These are phyloP conservation scores for Drosophila hydei DNA, from an alignment of 1,140 invertebrate genomes.

Conservation along the genomic window DNA sequence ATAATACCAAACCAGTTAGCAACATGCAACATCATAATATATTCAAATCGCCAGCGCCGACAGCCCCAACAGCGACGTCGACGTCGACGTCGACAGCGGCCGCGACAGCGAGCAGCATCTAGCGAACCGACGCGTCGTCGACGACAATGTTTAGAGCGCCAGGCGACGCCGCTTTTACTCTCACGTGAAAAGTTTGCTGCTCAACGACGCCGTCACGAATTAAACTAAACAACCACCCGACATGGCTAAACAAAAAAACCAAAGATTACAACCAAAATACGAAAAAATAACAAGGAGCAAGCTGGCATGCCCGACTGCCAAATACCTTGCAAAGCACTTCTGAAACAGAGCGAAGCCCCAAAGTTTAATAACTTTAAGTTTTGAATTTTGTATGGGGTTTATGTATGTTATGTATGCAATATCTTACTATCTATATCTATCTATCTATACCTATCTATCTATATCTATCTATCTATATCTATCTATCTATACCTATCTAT, in stretches of 20 bases:
- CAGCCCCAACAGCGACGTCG: slow-evolving; percentile 16
- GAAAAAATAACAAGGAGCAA: slow-evolving; percentile 12
- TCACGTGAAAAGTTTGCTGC: slow-evolving; percentile 74
- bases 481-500: too few species aligned
- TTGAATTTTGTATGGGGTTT: too few species aligned
- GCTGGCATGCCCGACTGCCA: slow-evolving; percentile 8
- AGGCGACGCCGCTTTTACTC: slow-evolving; percentile 64
- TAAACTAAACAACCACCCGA: slow-evolving; percentile 72
- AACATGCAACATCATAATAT: slow-evolving; percentile 79
- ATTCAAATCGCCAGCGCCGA: slow-evolving; percentile 65
- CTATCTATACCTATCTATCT: too few species aligned
- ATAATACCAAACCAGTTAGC: slow-evolving; percentile 72
- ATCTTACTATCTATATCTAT: too few species aligned
- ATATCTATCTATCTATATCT: too few species aligned
- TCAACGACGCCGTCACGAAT: slow-evolving; percentile 70
- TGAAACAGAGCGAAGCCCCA: neutral
- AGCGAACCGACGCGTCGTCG: slow-evolving; percentile 35
- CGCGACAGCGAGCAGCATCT: slow-evolving; percentile 27
- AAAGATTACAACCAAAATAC: slow-evolving; percentile 24
- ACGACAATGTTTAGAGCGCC: slow-evolving; percentile 48
- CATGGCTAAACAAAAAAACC: slow-evolving; percentile 41
- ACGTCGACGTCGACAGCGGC: slow-evolving; percentile 36
- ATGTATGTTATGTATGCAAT: too few species aligned
- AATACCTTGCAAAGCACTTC: slow-evolving; percentile 16
- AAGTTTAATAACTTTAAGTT: too few species aligned